A percentile compares a stretch with the other conserved stretches of the same genome.
These are phyloP conservation scores for Cisticola juncidis DNA, from an alignment of 2,113 vertebrate species.

Conservation along the genomic window DNA sequence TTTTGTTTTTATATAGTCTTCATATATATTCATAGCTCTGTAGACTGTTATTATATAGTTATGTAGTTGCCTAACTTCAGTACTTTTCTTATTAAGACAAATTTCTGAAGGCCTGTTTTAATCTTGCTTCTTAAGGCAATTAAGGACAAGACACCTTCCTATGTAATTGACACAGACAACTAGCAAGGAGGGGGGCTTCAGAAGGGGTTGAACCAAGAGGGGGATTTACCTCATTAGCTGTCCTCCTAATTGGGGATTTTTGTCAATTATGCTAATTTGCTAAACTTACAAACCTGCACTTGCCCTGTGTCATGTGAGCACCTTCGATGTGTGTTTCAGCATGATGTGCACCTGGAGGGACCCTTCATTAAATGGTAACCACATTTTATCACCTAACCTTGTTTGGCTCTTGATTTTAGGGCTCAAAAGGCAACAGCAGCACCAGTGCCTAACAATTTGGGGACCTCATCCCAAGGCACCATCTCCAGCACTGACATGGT, in stretches of 20 bases:
- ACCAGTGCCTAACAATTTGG: neutral
- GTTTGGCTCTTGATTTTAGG: neutral
- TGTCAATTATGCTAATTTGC: neutral
- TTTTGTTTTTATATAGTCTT: neutral
- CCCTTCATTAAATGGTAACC: neutral
- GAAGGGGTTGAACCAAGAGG: neutral
- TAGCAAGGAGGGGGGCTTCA: neutral
- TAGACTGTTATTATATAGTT: neutral
- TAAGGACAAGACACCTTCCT: neutral
- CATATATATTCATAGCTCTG: neutral
- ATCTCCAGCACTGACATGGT: neutral
- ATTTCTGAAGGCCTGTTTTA: neutral
- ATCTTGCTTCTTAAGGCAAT: neutral
- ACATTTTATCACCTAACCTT: neutral
- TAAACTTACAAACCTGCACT: neutral
- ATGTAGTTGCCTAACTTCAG: neutral
- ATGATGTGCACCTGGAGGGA: neutral
- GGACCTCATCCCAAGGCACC: neutral
- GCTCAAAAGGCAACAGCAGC: neutral
- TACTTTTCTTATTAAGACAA: neutral
- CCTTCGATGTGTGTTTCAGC: rapidly evolving
- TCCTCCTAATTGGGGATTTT: neutral
- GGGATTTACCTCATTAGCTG: neutral
- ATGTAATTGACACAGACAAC: neutral
- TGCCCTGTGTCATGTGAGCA: rapidly evolving